Base-by-base conservation (phyloP, 2,888 invertebrate species). In the Drosophila multiciliata region DNA sequence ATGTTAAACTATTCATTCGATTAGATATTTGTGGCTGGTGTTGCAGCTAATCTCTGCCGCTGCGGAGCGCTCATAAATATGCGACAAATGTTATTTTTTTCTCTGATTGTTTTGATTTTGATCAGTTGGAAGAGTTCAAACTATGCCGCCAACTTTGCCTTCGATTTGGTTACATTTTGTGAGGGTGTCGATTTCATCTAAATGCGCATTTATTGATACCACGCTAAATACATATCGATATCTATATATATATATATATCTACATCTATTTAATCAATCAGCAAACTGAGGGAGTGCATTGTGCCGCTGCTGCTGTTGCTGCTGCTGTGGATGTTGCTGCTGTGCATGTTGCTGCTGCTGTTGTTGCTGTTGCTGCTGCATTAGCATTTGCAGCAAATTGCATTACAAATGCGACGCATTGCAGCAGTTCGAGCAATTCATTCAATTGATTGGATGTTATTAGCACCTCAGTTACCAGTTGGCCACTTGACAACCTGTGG, bases 361-460 rank as follows among this genome's bases (percentile, higher is more conserved):
- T 17, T 49, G 62, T 29, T 54, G 45, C 32, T 58, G 50, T 17
- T 49, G 62, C 33, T 54, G 45, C 32, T 58, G 55, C 60, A 82
- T 85, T 79, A 82, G 73, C 80, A 88, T 86, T 83, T 88, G 80
- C 78, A 73, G 71, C 69, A 65, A 78, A 63, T 84, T 59, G 77
- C 82, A 83, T 83, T 83, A 68, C 82, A 87, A 83, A 78, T 87
- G 69, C 65, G 59, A 72, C 60, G 60, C 79, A 68, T 60, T 78
- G 78, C 78, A 71, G 66, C 38, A 54, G 54, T 15, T 45, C 45
- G 15, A 23, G 23, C 45, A 45, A 23, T 74, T 73, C 55, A 89
- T 70, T 86, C 53, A 72, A 82, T 82, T 83, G 75, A 82, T 50
- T 40, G 61, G 64, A 59, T 63, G 73, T 80, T 67, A 90, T 90